Percentiles rank a stretch among this genome's conserved stretches.
Conservation (phyloP, 2,888 invertebrate genomes). For the Lithophane leautieri region DNA sequence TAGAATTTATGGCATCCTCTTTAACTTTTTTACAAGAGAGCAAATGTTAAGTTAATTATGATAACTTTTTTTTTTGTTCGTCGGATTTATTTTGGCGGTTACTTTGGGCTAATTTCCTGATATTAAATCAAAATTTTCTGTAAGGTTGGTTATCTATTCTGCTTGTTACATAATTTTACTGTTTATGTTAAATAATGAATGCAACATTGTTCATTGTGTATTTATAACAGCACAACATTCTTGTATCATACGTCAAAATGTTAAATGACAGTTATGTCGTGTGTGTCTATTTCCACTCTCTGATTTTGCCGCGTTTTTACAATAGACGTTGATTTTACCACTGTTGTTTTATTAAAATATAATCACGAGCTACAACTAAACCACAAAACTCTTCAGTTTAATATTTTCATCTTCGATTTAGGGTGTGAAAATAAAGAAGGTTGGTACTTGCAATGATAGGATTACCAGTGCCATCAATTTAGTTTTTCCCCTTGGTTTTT, state of each 20-base stretch:
- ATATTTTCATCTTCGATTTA: not conserved
- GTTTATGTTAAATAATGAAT: too few species aligned
- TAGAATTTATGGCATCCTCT: slow-evolving; percentile 77
- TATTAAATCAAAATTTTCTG: too few species aligned
- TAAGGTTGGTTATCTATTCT: not conserved
- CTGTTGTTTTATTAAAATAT: too few species aligned
- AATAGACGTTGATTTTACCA: too few species aligned
- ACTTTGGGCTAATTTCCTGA: slow-evolving; percentile 35
- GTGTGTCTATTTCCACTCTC: too few species aligned
- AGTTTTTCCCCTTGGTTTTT: not conserved
- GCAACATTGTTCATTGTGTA: too few species aligned
- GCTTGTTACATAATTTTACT: not conserved
- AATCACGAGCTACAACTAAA: too few species aligned
- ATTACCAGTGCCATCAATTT: not conserved
- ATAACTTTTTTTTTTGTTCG: slow-evolving; percentile 54
- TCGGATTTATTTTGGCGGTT: slow-evolving; percentile 53
- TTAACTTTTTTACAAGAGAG: slow-evolving; percentile 68
- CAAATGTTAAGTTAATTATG: slow-evolving; percentile 68
- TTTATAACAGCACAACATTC: too few species aligned
- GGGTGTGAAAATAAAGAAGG: not conserved
- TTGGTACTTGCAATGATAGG: not conserved
- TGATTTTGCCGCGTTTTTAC: too few species aligned
- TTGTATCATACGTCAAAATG: too few species aligned
- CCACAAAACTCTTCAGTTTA: too few species aligned
- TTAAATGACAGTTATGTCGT: too few species aligned